Base-by-base conservation (phyloP, 2,797 vertebrate species). In the Periophthalmus magnuspinnatus region DNA sequence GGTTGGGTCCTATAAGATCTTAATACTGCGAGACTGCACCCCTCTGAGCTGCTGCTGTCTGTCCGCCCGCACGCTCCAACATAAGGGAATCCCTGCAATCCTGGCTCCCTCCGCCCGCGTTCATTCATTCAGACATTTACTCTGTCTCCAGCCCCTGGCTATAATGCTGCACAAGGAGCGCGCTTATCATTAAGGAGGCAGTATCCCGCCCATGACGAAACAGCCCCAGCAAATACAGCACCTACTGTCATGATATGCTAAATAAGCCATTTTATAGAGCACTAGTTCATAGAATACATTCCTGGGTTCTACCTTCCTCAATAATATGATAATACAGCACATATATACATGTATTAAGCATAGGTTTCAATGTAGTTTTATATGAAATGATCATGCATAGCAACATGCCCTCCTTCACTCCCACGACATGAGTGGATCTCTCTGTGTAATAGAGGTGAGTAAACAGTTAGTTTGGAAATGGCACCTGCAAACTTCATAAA, bases 71-170 rank as follows among this genome's bases (percentile, higher is more conserved):
- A 14, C 73, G 75, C 2, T 59, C 57, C 75, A 68, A 78, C 78
- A 77, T 80, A 68, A 82, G 86, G 87, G 90, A 90, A 84, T 90
- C 87, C 89, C 84, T 83, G 7, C 79, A 65, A 79, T 79, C 54
- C 76, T 57, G 65, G 75, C 72, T 81, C 62, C 69, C 67, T 78
- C 54, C 72, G 66, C 59, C 52, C 72, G 74, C 80, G 68, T 65
- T 77, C 81, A 74, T 67, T 78, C 80, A 74, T 67, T 78, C 80
- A 34, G 68, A 75, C 79, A 71, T 81, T 69, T 74, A 75, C 63
- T 71, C 22, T 45, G 71, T 65, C 71, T 70, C 41, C 63, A 67
- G 68, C 61, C 64, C 36, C 41, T 45, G 67, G 67, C 70, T 52
- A 70, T 14, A 68, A 69, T 59, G 70, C 71, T 64, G 74, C 57